Evolutionary conservation across 2,888 invertebrate genomes (phyloP).

Genomic region (Agonopterix alstromeriana): DNA sequence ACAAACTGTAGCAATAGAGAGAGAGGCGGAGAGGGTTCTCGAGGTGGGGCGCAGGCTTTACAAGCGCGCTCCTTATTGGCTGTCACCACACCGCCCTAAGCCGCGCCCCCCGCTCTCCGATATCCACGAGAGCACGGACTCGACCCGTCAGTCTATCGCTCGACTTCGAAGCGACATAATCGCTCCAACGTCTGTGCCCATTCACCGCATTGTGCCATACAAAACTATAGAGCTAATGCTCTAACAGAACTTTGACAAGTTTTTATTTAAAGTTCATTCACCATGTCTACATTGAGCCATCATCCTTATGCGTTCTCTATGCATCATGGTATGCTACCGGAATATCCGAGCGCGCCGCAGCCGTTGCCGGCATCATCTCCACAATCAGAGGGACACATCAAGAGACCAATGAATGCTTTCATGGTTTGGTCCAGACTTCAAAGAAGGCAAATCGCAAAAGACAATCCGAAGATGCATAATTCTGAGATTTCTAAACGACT

Average conservation of each 20-base stretch:
- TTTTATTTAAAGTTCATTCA: slow-evolving; percentile 27
- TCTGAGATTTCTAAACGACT: slow-evolving; percentile 93
- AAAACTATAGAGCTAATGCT: slow-evolving; percentile 49
- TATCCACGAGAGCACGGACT: slow-evolving; percentile 41
- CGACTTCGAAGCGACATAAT: slow-evolving; percentile 68
- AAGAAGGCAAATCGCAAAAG: slow-evolving; percentile 93
- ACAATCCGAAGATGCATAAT: slow-evolving; percentile 96
- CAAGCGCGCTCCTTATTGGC: slow-evolving; percentile 46
- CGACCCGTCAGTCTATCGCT: slow-evolving; percentile 61
- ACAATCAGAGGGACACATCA: slow-evolving; percentile 87
- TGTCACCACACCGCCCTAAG: slow-evolving; percentile 41
- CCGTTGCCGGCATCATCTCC: slow-evolving; percentile 66
- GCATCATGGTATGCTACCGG: slow-evolving; percentile 69
- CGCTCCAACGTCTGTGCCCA: slow-evolving; percentile 47
- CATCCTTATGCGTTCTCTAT: slow-evolving; percentile 73
- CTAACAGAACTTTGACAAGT: slow-evolving; percentile 33
- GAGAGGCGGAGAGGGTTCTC: slow-evolving; percentile 25
- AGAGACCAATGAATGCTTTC: slow-evolving; percentile 98
- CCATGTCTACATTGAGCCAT: slow-evolving; percentile 70
- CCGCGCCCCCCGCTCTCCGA: slow-evolving; percentile 54
- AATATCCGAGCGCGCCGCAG: slow-evolving; percentile 59
- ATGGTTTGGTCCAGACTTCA: slow-evolving; percentile 98
- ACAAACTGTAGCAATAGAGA: slow-evolving; percentile 20
- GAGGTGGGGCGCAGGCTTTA: slow-evolving; percentile 64
- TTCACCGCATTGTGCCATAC: slow-evolving; percentile 64